Base-by-base conservation (phyloP, 2,888 invertebrate species). In the Aricia artaxerxes region DNA sequence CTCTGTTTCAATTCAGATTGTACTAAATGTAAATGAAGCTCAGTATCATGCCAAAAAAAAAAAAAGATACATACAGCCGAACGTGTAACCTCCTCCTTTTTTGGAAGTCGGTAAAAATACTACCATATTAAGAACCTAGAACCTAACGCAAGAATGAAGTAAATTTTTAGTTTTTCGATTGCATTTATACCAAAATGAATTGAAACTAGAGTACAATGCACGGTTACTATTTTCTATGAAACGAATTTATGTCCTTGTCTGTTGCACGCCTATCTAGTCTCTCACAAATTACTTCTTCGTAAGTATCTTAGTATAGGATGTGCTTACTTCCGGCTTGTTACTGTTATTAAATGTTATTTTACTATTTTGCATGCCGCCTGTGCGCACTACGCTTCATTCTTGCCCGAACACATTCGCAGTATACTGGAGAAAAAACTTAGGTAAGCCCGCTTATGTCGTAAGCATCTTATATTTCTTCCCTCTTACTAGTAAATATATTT, bases 391-490 rank as follows among this genome's bases (percentile, higher is more conserved):
- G 94, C 94, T 94, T 94, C 92, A 93, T 93, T 93, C 91, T 94
- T 94, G 92, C 92, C 92, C 90, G 91, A 91, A 90, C 91, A 90
- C 88, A 93, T 91, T 92, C 92, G 92, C 95, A 97, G 97, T 95
- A 97, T 97, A 95, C 95, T 97, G 96, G 97, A 97, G 95, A 97
- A 96, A 95, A 97, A 97, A 95, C 96, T 96, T 95, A 96, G 97
- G 97, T 97, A 95, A 96, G 97, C 88, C 88, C 84, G 85, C 87
- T 86, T 87, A 86, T 84, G 86, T 85, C 80, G 79, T 82, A 82
- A 69, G 78, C 69, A 77, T 57, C 16, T 57, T 57, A 16, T 57
- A 57, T 57, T 57, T 16, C 57, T 57, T 53, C 5, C 7, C 7
- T 44, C 44, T 7, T 44, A 6, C 44, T 7, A 4, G 44, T 44